Percentiles rank a stretch among this genome's conserved stretches.
phyloP scores from a whole-genome alignment of 2,113 vertebrate species.

The Notothenia rossii region DNA sequence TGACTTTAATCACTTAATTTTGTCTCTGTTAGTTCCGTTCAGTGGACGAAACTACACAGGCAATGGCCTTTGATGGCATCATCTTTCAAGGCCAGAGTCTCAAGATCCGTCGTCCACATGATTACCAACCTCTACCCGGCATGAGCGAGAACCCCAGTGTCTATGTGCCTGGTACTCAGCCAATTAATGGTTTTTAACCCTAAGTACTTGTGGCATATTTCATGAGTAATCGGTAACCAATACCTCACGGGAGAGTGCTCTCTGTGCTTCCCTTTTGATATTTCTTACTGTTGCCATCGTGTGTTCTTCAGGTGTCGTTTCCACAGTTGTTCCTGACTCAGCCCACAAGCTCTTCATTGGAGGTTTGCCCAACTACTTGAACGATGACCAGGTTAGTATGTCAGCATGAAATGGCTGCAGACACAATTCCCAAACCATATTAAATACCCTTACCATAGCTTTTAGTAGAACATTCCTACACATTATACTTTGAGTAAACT shows the following conservation, averaged over 20 bases:
- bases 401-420: neutral
- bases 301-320: constrained; percentile 88
- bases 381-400: constrained; percentile 91
- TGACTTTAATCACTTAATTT: neutral
- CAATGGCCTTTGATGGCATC: constrained; percentile 95
- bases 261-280: constrained; percentile 17
- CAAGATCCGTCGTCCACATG: constrained; percentile 93
- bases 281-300: neutral
- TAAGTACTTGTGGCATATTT: constrained; percentile 73
- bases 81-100: constrained; percentile 96
- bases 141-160: constrained; percentile 96
- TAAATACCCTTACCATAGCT: neutral
- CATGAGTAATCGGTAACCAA: constrained; percentile 38
- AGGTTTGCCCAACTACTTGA: constrained; percentile 93
- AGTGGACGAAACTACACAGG: constrained; percentile 94
- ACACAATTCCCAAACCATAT: neutral
- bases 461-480: neutral
- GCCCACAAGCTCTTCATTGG: constrained; percentile 94
- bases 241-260: neutral
- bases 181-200: constrained; percentile 79
- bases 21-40: constrained; percentile 88
- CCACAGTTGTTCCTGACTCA: constrained; percentile 94
- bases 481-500: neutral
- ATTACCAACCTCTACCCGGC: constrained; percentile 94
- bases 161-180: constrained; percentile 90